Base-by-base conservation (phyloP, 2,888 invertebrate genomes). In the Clostera curtula region DNA sequence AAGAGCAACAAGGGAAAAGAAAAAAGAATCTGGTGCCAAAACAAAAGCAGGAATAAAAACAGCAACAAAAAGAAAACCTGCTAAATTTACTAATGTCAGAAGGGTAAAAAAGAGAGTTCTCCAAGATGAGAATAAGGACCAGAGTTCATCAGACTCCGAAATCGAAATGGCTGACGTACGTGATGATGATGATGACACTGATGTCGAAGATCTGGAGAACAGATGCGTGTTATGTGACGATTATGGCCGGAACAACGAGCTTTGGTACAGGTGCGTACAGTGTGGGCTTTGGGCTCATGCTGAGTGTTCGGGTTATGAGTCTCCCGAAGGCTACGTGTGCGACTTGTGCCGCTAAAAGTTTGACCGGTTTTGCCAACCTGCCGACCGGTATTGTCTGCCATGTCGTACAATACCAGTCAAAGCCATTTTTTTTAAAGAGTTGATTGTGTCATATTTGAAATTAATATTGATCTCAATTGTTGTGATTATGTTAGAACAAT, bases 261-360 rank as follows among this genome's bases (percentile, higher is more conserved):
- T 24, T 4, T 32, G 24, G 27, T 27, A 21, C 21, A 19, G 24
- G 20, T 33, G 33, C 13, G 11, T 17, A 9, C 18, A 6, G n/a
- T 33, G 25, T 25, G 28, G 34, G 7, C 20, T 5, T 15, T 33
- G 29, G 33, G 26, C 33, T 15, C 29, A 29, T 12, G 25, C 24
- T 8, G 25, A 33, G n/a, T 34, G 34, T 18, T 19, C 29, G 6
- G 29, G 27, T 7, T 29, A 10, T 11, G 34, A 34, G 2, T 26
- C 27, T 12, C 9, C 34, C 14, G 22, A 27, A 12, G 19, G 13
- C 14, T 34, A 34, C 11, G 12, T 18, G 16, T 24, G 24, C 15
- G 24, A 24, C 15, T 14, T 15, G 9, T 24, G 24, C 15, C 15
- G 15, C 4, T 6, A 4, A 15, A 15, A 15, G 15, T 6, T 8